Percentiles rank a stretch among this genome's conserved stretches.
These are phyloP conservation scores for Tyto alba DNA, from an alignment of 2,113 vertebrate genomes.

Conservation along the genomic window DNA sequence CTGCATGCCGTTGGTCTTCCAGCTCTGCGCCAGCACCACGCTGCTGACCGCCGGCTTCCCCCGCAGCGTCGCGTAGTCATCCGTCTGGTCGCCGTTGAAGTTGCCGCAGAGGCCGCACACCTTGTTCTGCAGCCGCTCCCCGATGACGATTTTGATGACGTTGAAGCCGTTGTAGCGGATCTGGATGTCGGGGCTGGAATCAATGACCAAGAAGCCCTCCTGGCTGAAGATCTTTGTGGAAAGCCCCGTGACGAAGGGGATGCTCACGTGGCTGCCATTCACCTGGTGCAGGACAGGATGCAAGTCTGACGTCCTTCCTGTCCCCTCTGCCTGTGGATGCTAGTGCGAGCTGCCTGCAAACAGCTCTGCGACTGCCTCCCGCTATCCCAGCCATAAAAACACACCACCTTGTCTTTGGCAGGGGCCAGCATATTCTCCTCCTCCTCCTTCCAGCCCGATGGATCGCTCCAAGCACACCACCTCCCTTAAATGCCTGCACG, in stretches of 20 bases:
- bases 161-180: slow-evolving; percentile 94
- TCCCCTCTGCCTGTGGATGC: rapidly evolving
- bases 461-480: rapidly evolving
- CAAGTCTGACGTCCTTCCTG: rapidly evolving
- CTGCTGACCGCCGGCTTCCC: slow-evolving; percentile 89
- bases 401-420: neutral
- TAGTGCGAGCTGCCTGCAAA: rapidly evolving
- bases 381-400: rapidly evolving
- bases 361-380: rapidly evolving
- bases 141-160: slow-evolving; percentile 89
- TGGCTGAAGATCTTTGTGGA: slow-evolving; percentile 92
- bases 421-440: no score
- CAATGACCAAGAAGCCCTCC: slow-evolving; percentile 94
- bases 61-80: slow-evolving; percentile 91
- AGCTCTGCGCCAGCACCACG: slow-evolving; percentile 94
- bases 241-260: slow-evolving; percentile 91
- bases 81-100: slow-evolving; percentile 90
- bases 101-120: slow-evolving; percentile 97
- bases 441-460: neutral
- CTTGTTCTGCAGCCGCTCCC: slow-evolving; percentile 95
- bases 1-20: slow-evolving; percentile 99
- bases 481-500: neutral
- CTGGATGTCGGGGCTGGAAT: slow-evolving; percentile 92
- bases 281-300: slow-evolving; percentile 66
- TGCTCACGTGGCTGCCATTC: slow-evolving; percentile 89